Base-by-base conservation (phyloP, 2,797 vertebrate species). In the Synaphobranchus kaupii region DNA sequence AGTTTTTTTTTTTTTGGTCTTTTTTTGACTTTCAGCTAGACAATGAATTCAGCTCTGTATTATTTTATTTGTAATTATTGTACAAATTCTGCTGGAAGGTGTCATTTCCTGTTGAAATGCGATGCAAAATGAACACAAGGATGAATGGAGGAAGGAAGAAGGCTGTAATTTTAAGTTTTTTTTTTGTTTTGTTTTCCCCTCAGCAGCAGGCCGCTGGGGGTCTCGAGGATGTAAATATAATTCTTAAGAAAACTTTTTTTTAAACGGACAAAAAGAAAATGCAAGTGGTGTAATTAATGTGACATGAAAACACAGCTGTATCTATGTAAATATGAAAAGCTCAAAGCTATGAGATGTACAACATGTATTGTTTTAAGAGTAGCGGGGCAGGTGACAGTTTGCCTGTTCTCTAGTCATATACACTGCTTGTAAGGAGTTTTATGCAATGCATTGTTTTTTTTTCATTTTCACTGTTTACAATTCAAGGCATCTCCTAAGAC, bases 191-290 rank as follows among this genome's bases (percentile, higher is more conserved):
- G 20, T 31, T 85, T 39, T 44, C 15, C 39, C 90, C 91, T 93
- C 91, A 68, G 91, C 91, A 92, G 93, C 88, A 4, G 94, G 92
- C 93, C 90, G 94, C 94, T 89, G 92, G 93, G 92, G 91, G 63
- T 84, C 88, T 89, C 89, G 88, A 89, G 89, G 91, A 90, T 92
- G 90, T 91, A 90, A 39, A 90, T 93, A 90, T 89, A 84, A 0
- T 86, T 88, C 89, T 80, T 89, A 89, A 78, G 78, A 85, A 88
- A 88, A 88, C 50, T 81, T 56, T 76, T n/a, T 87, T 6, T 73
- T 84, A 87, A 86, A 31, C n/a, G 54, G 31, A 83, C 48, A 86
- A 86, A 86, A 82, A 50, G 63, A 39, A 82, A 48, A 54, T 63
- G 92, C 73, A 0, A 31, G 90, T 92, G 90, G 83, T 88, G 90